Base-by-base conservation (phyloP, 2,888 invertebrate genomes). In the Nemoura dubitans region DNA sequence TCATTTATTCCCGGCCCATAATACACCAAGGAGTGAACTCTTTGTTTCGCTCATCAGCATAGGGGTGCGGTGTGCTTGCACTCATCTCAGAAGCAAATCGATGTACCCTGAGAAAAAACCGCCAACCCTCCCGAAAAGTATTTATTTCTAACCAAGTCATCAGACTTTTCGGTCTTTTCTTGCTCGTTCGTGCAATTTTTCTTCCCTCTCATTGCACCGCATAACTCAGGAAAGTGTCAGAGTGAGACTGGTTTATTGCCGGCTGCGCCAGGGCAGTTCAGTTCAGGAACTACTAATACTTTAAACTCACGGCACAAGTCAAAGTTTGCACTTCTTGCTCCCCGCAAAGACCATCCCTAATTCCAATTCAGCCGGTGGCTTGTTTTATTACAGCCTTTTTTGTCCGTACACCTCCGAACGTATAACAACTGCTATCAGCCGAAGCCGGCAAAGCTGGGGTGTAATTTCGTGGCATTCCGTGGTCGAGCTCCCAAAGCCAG, bases 271-370 rank as follows among this genome's bases (percentile, higher is more conserved):
- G 14, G 26, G 42, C 59, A 84, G 43, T 84, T 59, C 59, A 84
- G 43, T 84, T 59, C 30, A 84, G 59, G 84, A 84, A 84, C 84
- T 59, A 84, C 84, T 84, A 84, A 84, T 84, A 84, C 84, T 84
- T 84, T 76, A 84, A 84, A 84, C 84, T 84, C 59, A 27, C 43
- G 43, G 81, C 84, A 27, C 59, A 76, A 76, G 84, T 84, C 84
- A 59, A 26, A 84, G 84, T 59, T 83, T 83, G 83, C 83, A 36
- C 42, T 83, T 83, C 83, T 83, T 83, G 83, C 83, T 83, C 36
- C 76, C 29, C 25, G 21, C 81, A 81, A 81, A 29, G 28, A 21
- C 76, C 84, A 59, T 84, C 76, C 59, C 84, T 59, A 84, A 84
- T 84, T 84, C 84, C 84, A 76, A 84, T 84, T 84, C 84, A 84